Evolutionary conservation across 1,140 invertebrate species (phyloP), one percentile per base, ranked within the genome.

Genomic region (Anastatus disparis): DNA sequence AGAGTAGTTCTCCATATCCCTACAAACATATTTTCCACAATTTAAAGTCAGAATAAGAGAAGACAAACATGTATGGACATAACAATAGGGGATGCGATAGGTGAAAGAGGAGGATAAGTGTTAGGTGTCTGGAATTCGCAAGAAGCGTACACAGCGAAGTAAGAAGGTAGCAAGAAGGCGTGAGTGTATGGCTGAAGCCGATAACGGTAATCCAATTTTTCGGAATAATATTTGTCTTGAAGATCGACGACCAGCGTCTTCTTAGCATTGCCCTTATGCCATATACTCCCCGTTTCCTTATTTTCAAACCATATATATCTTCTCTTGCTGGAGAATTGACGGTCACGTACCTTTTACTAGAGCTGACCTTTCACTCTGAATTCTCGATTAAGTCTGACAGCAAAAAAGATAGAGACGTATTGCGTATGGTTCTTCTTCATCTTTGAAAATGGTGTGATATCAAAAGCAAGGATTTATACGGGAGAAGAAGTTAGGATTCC

Each of bases 141-240:
- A 64, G 31, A 40, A 53, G 35, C 22, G 38, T 53, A 42, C 29
- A 53, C 22, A 20, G 2, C 55, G 61, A 24, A 74, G 71, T 58
- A 55, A 56, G 27, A 73, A 65, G 56, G 59, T 56, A 40, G 40
- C 1, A 66, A 70, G 65, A 68, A 70, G 52, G 22, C 50, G 40
- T 20, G 66, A 62, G 44, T 67, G 70, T 72, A 70, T 75, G 80
- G 73, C 70, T 58, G 71, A 70, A 71, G 69, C 77, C 80, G 82
- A 84, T 84, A 84, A 82, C 77, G 81, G 77, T 84, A 84, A 84
- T 83, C 81, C 81, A 84, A 84, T 84, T 84, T 84, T 84, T 84
- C 76, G 77, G 80, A 82, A 84, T 84, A 84, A 84, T 84, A 84
- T 84, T 84, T 84, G 81, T 82, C 79, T 82, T 78, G 77, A 82